A percentile compares a stretch with the other conserved stretches of the same genome.
Evolutionary conservation across 2,797 vertebrate species (phyloP).

Genomic region (Champsocephalus gunnari): DNA sequence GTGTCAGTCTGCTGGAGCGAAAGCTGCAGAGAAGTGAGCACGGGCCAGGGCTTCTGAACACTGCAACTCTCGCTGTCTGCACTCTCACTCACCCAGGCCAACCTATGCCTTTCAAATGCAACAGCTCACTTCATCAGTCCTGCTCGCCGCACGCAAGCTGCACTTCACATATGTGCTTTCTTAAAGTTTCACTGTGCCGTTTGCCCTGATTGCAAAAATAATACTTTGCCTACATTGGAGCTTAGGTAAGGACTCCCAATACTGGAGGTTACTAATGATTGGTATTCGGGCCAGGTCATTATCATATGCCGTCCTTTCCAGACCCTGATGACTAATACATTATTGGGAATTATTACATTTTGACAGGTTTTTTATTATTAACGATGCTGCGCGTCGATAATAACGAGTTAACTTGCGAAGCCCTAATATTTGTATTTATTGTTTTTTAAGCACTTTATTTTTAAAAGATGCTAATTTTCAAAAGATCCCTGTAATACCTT

Average conservation of each 20-base stretch:
- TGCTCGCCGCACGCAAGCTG: slow-evolving; percentile 16
- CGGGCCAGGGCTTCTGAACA: slow-evolving; percentile 62
- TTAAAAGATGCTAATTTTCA: too few species aligned
- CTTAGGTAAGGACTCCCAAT: not conserved
- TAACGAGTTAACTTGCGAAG: too few species aligned
- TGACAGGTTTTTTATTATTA: too few species aligned
- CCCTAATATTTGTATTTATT: too few species aligned
- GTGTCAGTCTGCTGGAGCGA: slow-evolving; percentile 76
- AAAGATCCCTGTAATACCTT: too few species aligned
- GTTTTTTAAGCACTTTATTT: too few species aligned
- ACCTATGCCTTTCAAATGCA: slow-evolving; percentile 49
- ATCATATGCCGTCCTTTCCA: too few species aligned
- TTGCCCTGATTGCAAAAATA: slow-evolving; percentile 22
- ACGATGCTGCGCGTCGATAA: too few species aligned
- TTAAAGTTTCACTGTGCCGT: slow-evolving; percentile 26
- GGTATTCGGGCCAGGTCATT: too few species aligned
- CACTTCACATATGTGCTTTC: slow-evolving; percentile 27
- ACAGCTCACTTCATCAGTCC: slow-evolving; percentile 67
- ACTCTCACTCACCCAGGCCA: slow-evolving; percentile 52
- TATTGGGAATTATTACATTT: too few species aligned
- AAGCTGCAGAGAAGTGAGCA: slow-evolving; percentile 63
- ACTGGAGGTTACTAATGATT: too few species aligned
- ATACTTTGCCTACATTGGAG: not conserved
- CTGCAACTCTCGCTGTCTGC: slow-evolving; percentile 60
- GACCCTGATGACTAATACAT: too few species aligned